Base-by-base conservation (phyloP, 1,140 invertebrate species). In the Littorina saxatilis region DNA sequence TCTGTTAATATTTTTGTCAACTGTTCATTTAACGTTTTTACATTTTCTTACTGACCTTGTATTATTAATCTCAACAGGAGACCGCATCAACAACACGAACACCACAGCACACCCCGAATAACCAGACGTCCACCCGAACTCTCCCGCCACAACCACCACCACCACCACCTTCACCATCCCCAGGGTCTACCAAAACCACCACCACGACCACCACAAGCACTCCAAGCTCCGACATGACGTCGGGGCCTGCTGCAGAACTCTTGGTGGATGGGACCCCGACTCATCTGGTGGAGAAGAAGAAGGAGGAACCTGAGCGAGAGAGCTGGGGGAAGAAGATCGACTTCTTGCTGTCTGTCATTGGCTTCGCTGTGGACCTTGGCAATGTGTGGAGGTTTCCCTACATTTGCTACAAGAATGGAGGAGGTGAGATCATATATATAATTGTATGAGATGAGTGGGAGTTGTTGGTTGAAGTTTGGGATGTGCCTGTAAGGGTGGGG, bases 331-430 rank as follows among this genome's bases (percentile, higher is more conserved):
- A 97, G 92, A 98, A 98, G 92, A 95, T 96, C 39, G 97, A 98
- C 92, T 98, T 97, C 91, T 93, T 97, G 32, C 93, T 97, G 73
- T 96, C 96, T 13, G 96, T 97, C 63, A 95, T 97, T 81, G 96
- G 96, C 0, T 97, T 97, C 87, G 96, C 96, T 9, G 96, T 97
- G 1, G 96, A 97, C 92, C 93, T 96, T 43, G 96, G 95, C 61
- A 96, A 96, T 88, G 95, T 96, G 2, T 96, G 96, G 96, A 89
- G 95, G 61, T 97, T 97, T 83, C 91, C 91, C 15, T 92, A 92
- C 84, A 86, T 92, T 27, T 91, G 90, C 81, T 92, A 90, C 70
- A 86, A 88, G 74, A 91, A 92, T 84, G 91, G 91, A 3, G 90
- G 90, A 82, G 91, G 91, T 90, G 84, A 83, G 87, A 82, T 52